Conservation (phyloP, 64 coral and sea anemone species). For the Hydrozoanthus tunicans region DNA sequence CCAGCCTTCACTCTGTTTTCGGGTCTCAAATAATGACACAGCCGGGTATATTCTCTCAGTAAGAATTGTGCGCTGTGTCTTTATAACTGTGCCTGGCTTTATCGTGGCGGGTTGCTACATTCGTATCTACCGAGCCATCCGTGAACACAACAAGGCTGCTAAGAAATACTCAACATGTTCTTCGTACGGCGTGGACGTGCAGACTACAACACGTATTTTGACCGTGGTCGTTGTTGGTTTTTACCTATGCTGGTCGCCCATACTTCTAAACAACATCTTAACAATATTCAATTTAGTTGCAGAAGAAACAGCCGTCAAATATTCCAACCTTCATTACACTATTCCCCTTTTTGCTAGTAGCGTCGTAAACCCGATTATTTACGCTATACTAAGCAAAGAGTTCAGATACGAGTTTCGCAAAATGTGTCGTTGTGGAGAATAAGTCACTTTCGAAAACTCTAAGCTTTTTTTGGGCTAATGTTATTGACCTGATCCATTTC, state of each 20-base stretch:
- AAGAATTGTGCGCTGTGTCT: conserved; percentile 1
- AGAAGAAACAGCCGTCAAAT: background rate
- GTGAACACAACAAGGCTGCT: background rate
- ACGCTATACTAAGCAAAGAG: background rate
- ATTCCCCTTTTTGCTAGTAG: conserved; percentile 8
- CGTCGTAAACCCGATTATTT: conserved; percentile 1
- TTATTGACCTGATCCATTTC: background rate
- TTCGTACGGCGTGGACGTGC: background rate
- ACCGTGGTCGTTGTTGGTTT: background rate
- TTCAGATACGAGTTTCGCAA: conserved; percentile 4
- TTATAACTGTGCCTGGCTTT: conserved; percentile 2
- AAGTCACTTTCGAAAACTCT: background rate
- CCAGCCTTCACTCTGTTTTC: conserved; percentile 8
- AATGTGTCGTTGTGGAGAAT: conserved; percentile 1
- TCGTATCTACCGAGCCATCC: background rate
- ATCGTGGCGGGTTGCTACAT: background rate
- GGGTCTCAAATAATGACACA: background rate
- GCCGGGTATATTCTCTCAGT: background rate
- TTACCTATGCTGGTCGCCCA: background rate
- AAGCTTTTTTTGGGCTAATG: background rate
- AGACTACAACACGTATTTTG: background rate
- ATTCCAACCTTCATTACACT: conserved; percentile 6
- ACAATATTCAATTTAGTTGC: background rate
- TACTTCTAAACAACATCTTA: conserved; percentile 3
- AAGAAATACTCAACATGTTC: background rate